phyloP scores from a whole-genome alignment of 2,113 vertebrate species.

The Tor tambroides region DNA sequence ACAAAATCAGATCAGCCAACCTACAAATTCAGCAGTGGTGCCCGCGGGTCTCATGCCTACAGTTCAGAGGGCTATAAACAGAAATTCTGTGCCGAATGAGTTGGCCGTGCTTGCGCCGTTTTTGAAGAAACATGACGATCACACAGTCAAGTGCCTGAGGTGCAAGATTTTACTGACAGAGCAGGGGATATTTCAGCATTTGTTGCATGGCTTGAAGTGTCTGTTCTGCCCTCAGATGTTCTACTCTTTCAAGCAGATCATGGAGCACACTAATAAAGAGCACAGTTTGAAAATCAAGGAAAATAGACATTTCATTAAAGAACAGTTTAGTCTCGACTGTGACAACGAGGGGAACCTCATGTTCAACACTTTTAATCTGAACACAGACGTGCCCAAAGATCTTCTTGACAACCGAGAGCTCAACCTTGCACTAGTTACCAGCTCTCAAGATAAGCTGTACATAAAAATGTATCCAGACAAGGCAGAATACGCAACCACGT shows the following conservation, averaged over 20 bases:
- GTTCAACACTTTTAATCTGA: constrained; percentile 82
- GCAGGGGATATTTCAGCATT: constrained; percentile 81
- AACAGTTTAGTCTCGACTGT: constrained; percentile 74
- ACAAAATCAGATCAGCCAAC: constrained; percentile 65
- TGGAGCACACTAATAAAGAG: constrained; percentile 77
- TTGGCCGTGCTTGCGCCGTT: constrained; percentile 80
- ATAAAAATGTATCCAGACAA: constrained; percentile 81
- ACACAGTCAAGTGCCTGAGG: constrained; percentile 75
- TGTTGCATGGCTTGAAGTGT: constrained; percentile 85
- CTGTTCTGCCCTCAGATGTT: constrained; percentile 84
- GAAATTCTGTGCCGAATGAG: constrained; percentile 60
- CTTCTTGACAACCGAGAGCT: constrained; percentile 82
- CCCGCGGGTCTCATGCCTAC: constrained; percentile 30
- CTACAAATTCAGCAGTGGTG: constrained; percentile 45
- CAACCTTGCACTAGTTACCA: constrained; percentile 80
- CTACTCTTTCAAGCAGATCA: constrained; percentile 78
- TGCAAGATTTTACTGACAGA: constrained; percentile 80
- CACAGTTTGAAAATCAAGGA: constrained; percentile 77
- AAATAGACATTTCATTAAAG: constrained; percentile 77
- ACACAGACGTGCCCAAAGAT: constrained; percentile 77
- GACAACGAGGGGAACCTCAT: constrained; percentile 78
- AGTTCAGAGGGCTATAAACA: constrained; percentile 16
- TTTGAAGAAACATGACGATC: constrained; percentile 80
- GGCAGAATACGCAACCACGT: constrained; percentile 38
- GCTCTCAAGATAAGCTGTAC: constrained; percentile 77